Conservation (phyloP, 2,888 invertebrate genomes). For the Cephalotes varians region DNA sequence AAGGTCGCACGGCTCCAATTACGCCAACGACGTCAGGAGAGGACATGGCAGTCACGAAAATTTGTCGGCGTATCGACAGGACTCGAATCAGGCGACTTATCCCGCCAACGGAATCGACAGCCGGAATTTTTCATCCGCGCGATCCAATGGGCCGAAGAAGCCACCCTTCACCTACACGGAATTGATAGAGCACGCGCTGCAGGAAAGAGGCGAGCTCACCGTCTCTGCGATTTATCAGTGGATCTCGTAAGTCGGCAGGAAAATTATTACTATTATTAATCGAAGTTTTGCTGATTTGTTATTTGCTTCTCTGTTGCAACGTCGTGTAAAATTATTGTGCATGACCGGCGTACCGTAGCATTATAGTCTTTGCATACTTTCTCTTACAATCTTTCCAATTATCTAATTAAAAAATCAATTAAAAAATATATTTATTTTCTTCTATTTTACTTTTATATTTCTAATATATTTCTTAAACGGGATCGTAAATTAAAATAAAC, state of each 20-base stretch:
- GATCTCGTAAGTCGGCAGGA: conserved; percentile 93
- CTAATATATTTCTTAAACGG: neutral
- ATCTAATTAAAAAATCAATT: neutral
- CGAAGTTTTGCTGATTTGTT: neutral
- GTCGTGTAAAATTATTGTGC: neutral
- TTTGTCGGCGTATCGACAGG: conserved; percentile 51
- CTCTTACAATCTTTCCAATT: neutral
- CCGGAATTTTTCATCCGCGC: conserved; percentile 73
- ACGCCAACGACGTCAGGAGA: conserved; percentile 67
- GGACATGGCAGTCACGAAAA: conserved; percentile 66
- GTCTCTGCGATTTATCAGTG: conserved; percentile 97
- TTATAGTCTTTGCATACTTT: conserved; percentile 48
- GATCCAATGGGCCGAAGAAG: conserved; percentile 89
- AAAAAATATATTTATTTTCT: too few species aligned
- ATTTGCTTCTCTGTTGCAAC: neutral
- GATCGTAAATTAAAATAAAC: neutral
- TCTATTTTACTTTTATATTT: neutral
- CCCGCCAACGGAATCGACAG: conserved; percentile 65
- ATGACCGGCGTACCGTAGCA: neutral
- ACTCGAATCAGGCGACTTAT: conserved; percentile 54
- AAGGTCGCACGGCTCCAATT: conserved; percentile 60
- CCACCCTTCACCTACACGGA: conserved; percentile 97
- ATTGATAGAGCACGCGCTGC: conserved; percentile 94
- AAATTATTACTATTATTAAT: neutral
- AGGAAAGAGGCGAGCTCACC: conserved; percentile 94